These are phyloP conservation scores for Sceloporus tristichus DNA, from an alignment of 2,113 vertebrate genomes.

Conservation along the genomic window DNA sequence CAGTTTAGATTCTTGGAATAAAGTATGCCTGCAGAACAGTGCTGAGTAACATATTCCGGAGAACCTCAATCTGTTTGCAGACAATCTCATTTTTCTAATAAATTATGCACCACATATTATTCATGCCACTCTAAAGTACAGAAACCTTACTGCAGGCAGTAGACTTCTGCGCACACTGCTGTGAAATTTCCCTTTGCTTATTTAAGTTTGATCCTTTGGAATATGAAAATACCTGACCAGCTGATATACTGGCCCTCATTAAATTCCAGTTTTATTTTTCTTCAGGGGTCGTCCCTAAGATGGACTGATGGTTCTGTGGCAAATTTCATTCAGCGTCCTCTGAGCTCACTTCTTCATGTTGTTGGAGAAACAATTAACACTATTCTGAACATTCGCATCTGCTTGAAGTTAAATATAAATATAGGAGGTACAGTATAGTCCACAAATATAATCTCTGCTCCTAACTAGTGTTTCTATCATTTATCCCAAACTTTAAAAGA, in stretches of 20 bases:
- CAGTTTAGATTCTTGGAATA: not conserved
- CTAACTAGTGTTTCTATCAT: not conserved
- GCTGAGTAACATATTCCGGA: constrained; percentile 55
- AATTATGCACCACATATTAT: constrained; percentile 63
- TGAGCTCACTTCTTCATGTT: constrained; percentile 14
- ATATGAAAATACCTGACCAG: constrained; percentile 14
- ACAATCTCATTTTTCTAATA: constrained; percentile 54
- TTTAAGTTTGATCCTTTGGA: constrained; percentile 18
- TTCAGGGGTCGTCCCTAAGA: not conserved
- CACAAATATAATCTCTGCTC: not conserved
- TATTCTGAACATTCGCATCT: constrained; percentile 26
- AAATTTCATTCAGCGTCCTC: constrained; percentile 26
- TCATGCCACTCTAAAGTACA: constrained; percentile 32
- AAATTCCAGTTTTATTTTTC: constrained; percentile 14
- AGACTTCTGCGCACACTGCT: not conserved
- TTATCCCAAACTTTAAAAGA: not conserved
- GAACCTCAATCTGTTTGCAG: constrained; percentile 58
- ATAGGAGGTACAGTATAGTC: not conserved
- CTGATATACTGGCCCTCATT: not conserved
- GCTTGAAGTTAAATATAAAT: constrained; percentile 32
- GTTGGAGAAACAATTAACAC: not conserved
- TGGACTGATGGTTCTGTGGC: not conserved
- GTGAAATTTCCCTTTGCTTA: constrained; percentile 15
- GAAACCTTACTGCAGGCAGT: constrained; percentile 44
- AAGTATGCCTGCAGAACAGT: not conserved